Conservation (phyloP, 2,797 vertebrate genomes). For the Chelonia mydas region DNA sequence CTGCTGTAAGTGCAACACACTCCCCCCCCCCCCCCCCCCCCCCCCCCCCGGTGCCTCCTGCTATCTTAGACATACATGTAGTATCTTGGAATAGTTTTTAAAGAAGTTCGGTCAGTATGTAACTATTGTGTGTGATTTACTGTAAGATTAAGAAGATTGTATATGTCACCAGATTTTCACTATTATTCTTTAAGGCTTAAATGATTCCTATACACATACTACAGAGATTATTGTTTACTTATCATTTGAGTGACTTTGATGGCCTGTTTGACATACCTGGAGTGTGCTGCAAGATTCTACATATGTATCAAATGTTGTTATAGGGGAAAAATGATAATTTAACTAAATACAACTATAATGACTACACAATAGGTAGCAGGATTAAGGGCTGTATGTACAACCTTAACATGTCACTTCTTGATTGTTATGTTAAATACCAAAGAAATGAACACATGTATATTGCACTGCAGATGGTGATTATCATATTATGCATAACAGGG, state of each 20-base stretch:
- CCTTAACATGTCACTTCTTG: neutral
- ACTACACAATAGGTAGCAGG: neutral
- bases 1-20: neutral
- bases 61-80: neutral
- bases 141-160: neutral
- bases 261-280: neutral
- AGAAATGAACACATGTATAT: neutral
- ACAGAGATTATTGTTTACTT: neutral
- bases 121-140: neutral
- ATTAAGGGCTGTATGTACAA: neutral
- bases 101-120: neutral
- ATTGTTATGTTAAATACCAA: neutral
- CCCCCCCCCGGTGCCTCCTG: no score
- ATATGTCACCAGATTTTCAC: neutral
- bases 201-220: neutral
- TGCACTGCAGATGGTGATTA: neutral
- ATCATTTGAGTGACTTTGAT: neutral
- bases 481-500: neutral
- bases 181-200: neutral
- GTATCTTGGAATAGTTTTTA: neutral
- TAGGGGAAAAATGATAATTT: neutral
- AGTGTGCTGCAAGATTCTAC: neutral
- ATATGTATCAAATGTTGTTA: no score
- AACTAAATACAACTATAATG: neutral
- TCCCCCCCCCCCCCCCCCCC: rapidly evolving